Conservation (phyloP, 2,888 invertebrate species). For the Drosophila maculinotata region DNA sequence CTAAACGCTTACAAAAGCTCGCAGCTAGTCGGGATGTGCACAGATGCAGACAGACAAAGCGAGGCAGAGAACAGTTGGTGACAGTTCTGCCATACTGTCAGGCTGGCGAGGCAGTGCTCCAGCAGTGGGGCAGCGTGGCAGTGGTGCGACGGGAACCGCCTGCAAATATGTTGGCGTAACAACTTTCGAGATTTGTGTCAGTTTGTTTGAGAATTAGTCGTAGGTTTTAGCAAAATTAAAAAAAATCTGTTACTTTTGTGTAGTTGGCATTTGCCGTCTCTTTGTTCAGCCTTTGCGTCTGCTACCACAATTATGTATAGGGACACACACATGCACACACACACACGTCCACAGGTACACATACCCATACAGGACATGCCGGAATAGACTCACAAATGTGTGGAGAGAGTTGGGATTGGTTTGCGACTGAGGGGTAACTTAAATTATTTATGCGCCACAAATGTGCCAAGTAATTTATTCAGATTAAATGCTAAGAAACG, state of each 20-base stretch:
- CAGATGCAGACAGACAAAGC: slow-evolving; percentile 41
- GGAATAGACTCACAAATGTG: slow-evolving; percentile 33
- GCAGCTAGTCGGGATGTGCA: slow-evolving; percentile 30
- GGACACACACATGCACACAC: slow-evolving; percentile 3
- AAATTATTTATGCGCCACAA: slow-evolving; percentile 78
- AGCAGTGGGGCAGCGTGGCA: slow-evolving; percentile 1
- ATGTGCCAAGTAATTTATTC: slow-evolving; percentile 79
- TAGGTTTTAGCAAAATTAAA: slow-evolving; percentile 80
- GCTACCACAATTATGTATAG: slow-evolving; percentile 25
- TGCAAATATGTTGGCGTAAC: slow-evolving; percentile 67
- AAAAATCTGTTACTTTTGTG: slow-evolving; percentile 71
- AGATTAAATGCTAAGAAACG: slow-evolving; percentile 68
- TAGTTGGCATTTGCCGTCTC: slow-evolving; percentile 69
- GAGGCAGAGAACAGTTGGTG: slow-evolving; percentile 39
- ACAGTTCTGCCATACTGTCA: slow-evolving; percentile 43
- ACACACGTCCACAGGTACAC: neutral
- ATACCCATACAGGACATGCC: slow-evolving; percentile 10
- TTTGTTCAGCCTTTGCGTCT: slow-evolving; percentile 57
- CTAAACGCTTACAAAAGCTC: slow-evolving; percentile 27
- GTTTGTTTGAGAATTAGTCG: slow-evolving; percentile 81
- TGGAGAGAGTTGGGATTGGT: slow-evolving; percentile 13
- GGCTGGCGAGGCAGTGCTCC: slow-evolving; percentile 1
- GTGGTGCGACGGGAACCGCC: slow-evolving; percentile 1
- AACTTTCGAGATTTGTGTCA: slow-evolving; percentile 80
- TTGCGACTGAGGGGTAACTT: slow-evolving; percentile 30